Base-by-base conservation (phyloP, 2,797 vertebrate species). In the Oreonectes daqikongensis region DNA sequence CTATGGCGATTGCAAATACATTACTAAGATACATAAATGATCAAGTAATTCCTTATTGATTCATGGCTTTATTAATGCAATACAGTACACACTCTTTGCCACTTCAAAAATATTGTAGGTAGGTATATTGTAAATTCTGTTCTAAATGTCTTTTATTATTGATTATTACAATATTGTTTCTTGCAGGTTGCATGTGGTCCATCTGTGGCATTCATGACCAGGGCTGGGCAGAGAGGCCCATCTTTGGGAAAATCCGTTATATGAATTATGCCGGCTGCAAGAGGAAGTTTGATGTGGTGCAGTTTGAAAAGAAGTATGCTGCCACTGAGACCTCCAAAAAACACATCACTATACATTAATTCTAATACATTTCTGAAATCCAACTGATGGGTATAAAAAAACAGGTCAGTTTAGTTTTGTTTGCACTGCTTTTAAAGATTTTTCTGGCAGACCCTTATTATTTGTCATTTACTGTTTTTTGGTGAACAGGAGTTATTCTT, bases 201-300 rank as follows among this genome's bases (percentile, higher is more conserved):
- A 92, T 97, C 61, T 97, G 95, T 0, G 95, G 95, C 35, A 90
- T 95, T 80, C 95, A 97, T 0, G 95, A 97, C 86, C 95, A 93
- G 65, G 95, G 95, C 79, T 97, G 96, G 95, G 81, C 83, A 0
- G 95, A 96, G 84, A 92, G 96, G 15, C 80, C 85, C 0, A 0
- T 97, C 28, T 97, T 96, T 0, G 95, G 96, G 1, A 97, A 97
- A 88, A 94, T 97, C 77, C 95, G 95, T 78, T 97, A 92, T 90
- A 97, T 97, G 95, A 97, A 96, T 88, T 97, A 97, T 0, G 92
- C 92, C 0, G 95, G 96, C 83, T 97, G 95, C 90, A 93, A 92
- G 72, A 90, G 94, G 83, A 97, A 97, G 88, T 97, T 97, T 14
- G 87, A 96, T 0, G 94, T 97, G 2, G 85, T 81, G 0, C 69